These are phyloP conservation scores for Zosterops hypoxanthus DNA, from an alignment of 2,113 vertebrate genomes.

Conservation along the genomic window DNA sequence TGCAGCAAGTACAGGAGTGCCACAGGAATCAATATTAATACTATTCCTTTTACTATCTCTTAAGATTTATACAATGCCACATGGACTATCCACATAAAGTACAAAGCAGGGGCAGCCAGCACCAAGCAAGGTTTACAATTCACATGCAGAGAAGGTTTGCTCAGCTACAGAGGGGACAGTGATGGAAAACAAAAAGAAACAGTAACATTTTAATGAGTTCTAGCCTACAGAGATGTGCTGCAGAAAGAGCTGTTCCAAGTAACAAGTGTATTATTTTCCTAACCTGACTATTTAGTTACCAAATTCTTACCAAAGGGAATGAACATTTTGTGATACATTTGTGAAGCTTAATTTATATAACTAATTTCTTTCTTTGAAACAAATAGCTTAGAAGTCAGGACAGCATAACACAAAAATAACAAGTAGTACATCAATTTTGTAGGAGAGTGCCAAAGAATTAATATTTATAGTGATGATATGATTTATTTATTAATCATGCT, in stretches of 20 bases:
- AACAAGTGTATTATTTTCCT: background rate
- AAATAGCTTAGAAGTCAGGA: background rate
- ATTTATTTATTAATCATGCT: background rate
- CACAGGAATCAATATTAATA: background rate
- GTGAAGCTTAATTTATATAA: background rate
- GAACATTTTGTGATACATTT: background rate
- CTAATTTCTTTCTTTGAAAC: background rate
- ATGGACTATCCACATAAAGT: background rate
- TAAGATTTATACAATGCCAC: background rate
- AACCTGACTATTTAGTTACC: background rate
- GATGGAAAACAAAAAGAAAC: conserved; percentile 7
- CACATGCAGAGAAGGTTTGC: background rate
- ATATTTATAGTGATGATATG: background rate
- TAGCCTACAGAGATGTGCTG: background rate
- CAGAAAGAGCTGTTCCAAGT: background rate
- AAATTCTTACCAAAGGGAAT: background rate
- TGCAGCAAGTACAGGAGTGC: background rate
- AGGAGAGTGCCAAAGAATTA: background rate
- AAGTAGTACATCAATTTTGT: background rate
- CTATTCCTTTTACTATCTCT: background rate
- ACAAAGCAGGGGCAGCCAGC: background rate
- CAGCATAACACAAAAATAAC: background rate
- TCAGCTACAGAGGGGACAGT: background rate
- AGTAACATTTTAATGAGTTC: conserved; percentile 13
- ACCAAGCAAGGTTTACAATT: background rate